A percentile compares a stretch with the other conserved stretches of the same genome.
These are phyloP conservation scores for Eilema griseolum DNA, from an alignment of 2,888 invertebrate genomes.

Conservation along the genomic window DNA sequence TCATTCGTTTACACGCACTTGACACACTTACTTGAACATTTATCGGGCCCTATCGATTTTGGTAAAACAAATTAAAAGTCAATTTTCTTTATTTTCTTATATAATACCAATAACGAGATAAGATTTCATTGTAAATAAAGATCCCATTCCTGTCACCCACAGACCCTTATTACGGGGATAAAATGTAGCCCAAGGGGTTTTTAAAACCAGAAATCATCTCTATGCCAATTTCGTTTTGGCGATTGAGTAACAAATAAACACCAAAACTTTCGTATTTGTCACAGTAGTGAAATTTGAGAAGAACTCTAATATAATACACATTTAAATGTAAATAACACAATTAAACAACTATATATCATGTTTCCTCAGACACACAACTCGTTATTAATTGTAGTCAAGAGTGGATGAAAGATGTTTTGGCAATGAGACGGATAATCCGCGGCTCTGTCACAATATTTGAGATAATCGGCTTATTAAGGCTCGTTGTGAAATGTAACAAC, in stretches of 20 bases:
- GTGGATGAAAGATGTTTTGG: conserved; percentile 27
- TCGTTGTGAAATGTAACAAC: conserved; percentile 13
- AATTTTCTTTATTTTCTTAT: no score
- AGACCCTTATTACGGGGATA: not conserved
- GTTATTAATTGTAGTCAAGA: not conserved
- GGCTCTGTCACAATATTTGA: conserved; percentile 36
- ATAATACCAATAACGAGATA: no score
- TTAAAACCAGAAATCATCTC: not conserved
- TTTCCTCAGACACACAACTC: not conserved
- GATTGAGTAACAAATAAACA: not conserved
- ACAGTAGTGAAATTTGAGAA: not conserved
- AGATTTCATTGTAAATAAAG: no score
- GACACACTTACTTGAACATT: no score
- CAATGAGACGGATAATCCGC: conserved; percentile 40
- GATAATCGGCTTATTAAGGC: conserved; percentile 38
- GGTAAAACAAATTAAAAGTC: no score
- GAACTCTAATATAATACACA: not conserved
- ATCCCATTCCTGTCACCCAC: not conserved
- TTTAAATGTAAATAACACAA: not conserved
- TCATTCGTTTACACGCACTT: not conserved
- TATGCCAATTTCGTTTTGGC: not conserved
- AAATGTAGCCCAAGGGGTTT: not conserved
- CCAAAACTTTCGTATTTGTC: not conserved
- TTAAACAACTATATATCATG: conserved; percentile 13
- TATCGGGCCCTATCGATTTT: not conserved